Base-by-base conservation (phyloP, 1,140 invertebrate species). In the Dysdera silvatica region DNA sequence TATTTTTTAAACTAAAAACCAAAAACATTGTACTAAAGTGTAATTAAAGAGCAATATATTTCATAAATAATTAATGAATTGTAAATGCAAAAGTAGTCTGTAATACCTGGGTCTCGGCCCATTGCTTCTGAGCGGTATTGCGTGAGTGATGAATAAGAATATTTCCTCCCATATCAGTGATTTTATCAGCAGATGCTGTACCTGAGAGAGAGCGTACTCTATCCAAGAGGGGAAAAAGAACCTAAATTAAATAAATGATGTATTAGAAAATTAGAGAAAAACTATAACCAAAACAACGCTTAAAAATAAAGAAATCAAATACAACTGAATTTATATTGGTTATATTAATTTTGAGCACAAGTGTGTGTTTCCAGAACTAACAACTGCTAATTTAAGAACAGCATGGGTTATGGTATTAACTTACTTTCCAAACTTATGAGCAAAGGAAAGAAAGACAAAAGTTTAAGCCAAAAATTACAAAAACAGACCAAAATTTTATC, bases 41-140 rank as follows among this genome's bases (percentile, higher is more conserved):
- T 10, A 12, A 49, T 23, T 49, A 49, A 49, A 49, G 7, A 28
- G 10, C 10, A 29, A 33, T 23, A 53, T 53, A 37, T 35, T 18
- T 37, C 24, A 37, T 18, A 26, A 26, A 23, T 10, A 14, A 47
- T n/a, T 24, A 23, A 58, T 23, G 12, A 40, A 26, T 6, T 54
- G 3, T 12, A 6, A 8, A 8, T 47, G 14, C 23, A 23, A 47
- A 47, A 7, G 43, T 65, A 54, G 31, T 45, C 40, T 56, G 60
- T 53, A 58, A 48, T 47, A 87, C 89, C 79, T 94, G 89, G 5
- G 96, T 99, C 78, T 99, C 96, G 7, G 95, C 93, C 96, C 96
- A 99, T 74, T 99, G 96, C 72, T 99, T 99, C 73, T 97, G 92
- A 18, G 95, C 94, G 0, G 96, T 99, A 76, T 99, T 98, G 67